phyloP scores from a whole-genome alignment of 2,888 invertebrate species.

The Euzetes globulus region DNA sequence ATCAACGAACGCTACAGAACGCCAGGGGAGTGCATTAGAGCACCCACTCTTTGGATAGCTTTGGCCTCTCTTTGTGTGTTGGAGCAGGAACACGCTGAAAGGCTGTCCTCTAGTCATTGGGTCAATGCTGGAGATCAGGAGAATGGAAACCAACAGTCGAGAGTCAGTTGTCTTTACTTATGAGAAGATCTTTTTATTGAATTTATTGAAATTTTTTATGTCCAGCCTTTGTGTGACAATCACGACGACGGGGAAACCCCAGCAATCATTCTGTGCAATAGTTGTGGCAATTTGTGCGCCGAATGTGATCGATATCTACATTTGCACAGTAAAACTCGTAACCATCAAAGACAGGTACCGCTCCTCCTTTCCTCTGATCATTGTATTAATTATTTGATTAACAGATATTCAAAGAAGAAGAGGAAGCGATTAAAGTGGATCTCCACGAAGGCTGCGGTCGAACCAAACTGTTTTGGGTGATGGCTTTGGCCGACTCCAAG shows the following conservation, averaged over 20 bases:
- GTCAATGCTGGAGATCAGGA: conserved; percentile 55
- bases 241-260: conserved; percentile 91
- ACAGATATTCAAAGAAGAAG: conserved; percentile 87
- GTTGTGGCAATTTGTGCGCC: conserved; percentile 84
- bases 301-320: conserved; percentile 95
- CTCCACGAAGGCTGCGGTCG: conserved; percentile 92
- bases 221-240: conserved; percentile 55
- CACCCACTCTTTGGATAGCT: conserved; percentile 77
- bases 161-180: background rate
- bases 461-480: conserved; percentile 88
- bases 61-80: conserved; percentile 86
- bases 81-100: conserved; percentile 80
- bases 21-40: conserved; percentile 69
- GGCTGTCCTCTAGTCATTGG: conserved; percentile 70
- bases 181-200: no score
- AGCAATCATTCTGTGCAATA: conserved; percentile 83
- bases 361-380: no score
- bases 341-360: conserved; percentile 77
- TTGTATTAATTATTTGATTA: background rate
- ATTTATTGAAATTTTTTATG: background rate
- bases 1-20: conserved; percentile 64
- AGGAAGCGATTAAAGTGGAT: conserved; percentile 90
- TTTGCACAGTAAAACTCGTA: conserved; percentile 73
- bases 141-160: conserved; percentile 34
- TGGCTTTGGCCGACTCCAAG: conserved; percentile 83